phyloP scores from a whole-genome alignment of 2,113 vertebrate species.

The Hipposideros armiger region DNA sequence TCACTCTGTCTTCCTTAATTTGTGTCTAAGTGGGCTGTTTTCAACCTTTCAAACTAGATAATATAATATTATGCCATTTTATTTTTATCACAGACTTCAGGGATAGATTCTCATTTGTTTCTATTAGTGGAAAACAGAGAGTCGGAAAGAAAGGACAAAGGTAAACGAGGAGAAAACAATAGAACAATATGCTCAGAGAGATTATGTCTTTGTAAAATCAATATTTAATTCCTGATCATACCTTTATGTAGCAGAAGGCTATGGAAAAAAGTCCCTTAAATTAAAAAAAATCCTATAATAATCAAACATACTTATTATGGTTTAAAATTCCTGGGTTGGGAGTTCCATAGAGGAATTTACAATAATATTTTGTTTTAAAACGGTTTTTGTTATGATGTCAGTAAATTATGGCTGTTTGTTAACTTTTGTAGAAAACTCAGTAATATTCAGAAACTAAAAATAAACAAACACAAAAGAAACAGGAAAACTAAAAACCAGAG shows the following conservation, averaged over 20 bases:
- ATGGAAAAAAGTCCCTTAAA: neutral
- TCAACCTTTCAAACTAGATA: neutral
- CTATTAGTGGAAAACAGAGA: neutral
- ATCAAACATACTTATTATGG: neutral
- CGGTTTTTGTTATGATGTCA: constrained; percentile 44
- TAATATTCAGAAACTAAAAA: constrained; percentile 56
- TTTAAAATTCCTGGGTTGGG: neutral
- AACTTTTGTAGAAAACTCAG: neutral
- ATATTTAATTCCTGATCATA: neutral
- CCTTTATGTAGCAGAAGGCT: neutral
- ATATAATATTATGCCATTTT: neutral
- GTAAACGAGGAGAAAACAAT: neutral
- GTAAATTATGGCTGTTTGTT: constrained; percentile 11
- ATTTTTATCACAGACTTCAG: neutral
- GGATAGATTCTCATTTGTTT: neutral
- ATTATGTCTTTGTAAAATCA: neutral
- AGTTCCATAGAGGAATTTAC: neutral
- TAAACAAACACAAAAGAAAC: neutral
- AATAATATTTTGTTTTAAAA: constrained; percentile 45
- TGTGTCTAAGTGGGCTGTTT: neutral
- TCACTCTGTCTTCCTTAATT: neutral
- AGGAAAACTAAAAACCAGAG: neutral
- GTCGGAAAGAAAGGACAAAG: neutral
- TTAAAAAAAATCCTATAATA: neutral
- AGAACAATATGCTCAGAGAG: neutral